Evolutionary conservation across 2,113 vertebrate genomes (phyloP).

Genomic region (Arothron firmamentum): DNA sequence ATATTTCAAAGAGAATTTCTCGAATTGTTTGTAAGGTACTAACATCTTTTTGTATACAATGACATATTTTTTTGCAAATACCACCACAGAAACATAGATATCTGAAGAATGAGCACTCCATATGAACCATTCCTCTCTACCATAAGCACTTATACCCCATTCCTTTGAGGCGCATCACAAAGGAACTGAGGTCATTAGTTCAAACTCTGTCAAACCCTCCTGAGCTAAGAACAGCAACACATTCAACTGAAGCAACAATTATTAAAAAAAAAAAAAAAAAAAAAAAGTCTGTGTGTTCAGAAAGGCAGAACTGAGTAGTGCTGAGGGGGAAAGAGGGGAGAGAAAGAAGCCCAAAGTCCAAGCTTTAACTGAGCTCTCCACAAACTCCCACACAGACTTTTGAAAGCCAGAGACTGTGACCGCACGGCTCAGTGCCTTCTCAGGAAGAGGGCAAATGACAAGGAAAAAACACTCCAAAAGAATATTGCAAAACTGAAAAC

Average conservation of each 20-base stretch:
- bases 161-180: conserved; percentile 65
- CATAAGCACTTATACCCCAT: conserved; percentile 34
- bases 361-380: conserved; percentile 34
- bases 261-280: conserved; percentile 56
- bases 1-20: neutral
- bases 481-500: conserved; percentile 13
- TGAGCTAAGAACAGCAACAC: conserved; percentile 53
- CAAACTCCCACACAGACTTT: conserved; percentile 35
- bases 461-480: conserved; percentile 18
- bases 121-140: conserved; percentile 34
- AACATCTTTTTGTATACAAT: neutral
- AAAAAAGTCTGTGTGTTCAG: conserved; percentile 41
- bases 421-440: conserved; percentile 25
- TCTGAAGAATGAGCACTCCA: conserved; percentile 37
- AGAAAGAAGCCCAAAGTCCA: conserved; percentile 25
- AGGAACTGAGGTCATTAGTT: conserved; percentile 70
- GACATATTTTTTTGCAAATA: conserved; percentile 5
- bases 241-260: conserved; percentile 60
- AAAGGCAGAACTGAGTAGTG: conserved; percentile 37
- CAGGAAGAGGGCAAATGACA: conserved; percentile 5
- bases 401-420: conserved; percentile 39
- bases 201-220: conserved; percentile 57
- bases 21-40: neutral
- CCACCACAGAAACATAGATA: conserved; percentile 22
- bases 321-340: conserved; percentile 16